These are phyloP conservation scores for Heteromormyrus szaboi DNA, from an alignment of 2,797 vertebrate species.

Conservation along the genomic window DNA sequence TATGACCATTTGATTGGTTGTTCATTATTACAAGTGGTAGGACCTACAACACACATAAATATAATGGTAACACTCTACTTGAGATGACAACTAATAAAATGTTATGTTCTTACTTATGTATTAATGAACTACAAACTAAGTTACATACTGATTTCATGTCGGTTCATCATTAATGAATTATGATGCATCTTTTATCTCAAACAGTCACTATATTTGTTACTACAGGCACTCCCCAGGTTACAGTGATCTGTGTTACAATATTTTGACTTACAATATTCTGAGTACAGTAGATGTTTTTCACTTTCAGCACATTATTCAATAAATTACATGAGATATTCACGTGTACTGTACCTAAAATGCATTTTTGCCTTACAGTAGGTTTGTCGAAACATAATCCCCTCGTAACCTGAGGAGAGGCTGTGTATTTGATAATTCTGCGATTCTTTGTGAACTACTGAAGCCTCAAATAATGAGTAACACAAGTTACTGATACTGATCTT, in stretches of 20 bases:
- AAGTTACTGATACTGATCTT: not conserved
- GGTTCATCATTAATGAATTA: not conserved
- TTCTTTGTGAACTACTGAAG: not conserved
- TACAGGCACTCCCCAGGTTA: not conserved
- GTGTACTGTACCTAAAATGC: not conserved
- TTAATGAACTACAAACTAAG: not conserved
- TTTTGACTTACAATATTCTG: not conserved
- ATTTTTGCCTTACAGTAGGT: not conserved
- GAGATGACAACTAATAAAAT: not conserved
- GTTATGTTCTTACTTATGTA: not conserved
- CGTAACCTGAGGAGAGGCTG: not conserved
- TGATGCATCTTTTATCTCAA: not conserved
- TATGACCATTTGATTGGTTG: not conserved
- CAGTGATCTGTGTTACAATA: not conserved
- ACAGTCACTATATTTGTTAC: not conserved
- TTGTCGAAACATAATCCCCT: not conserved
- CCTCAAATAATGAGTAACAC: not conserved
- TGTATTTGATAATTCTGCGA: not conserved
- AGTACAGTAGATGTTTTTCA: not conserved
- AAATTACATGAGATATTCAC: not conserved
- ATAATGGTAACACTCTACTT: not conserved
- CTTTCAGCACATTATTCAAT: not conserved
- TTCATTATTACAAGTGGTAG: not conserved
- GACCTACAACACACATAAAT: not conserved
- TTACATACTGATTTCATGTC: not conserved